These are phyloP conservation scores for Brachionichthys hirsutus DNA, from an alignment of 2,113 vertebrate genomes.

Conservation along the genomic window DNA sequence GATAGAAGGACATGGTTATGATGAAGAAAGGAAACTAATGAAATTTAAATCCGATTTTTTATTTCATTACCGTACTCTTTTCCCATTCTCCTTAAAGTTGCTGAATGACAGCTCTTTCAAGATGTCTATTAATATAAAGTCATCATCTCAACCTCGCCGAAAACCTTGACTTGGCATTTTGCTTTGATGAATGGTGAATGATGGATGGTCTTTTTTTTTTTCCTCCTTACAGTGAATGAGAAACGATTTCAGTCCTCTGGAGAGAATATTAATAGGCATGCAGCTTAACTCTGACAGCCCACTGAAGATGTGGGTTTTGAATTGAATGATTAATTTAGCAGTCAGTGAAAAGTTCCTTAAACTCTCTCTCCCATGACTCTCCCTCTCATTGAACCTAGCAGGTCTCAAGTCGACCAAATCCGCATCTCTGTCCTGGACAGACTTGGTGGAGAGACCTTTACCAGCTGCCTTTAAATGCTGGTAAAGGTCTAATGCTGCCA, in stretches of 20 bases:
- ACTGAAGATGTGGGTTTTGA: conserved; percentile 63
- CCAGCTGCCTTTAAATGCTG: conserved; percentile 18
- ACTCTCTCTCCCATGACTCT: too few relatives aligned
- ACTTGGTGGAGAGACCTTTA: not conserved
- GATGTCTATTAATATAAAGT: conserved; percentile 56
- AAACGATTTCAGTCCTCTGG: conserved; percentile 48
- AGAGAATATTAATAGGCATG: conserved; percentile 71
- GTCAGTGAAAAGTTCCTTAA: conserved; percentile 37
- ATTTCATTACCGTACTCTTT: too few relatives aligned
- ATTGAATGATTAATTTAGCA: conserved; percentile 69
- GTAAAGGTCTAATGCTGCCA: conserved; percentile 14
- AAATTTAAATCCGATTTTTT: conserved; percentile 41
- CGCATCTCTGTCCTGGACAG: not conserved
- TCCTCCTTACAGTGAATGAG: conserved; percentile 36
- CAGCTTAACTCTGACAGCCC: conserved; percentile 67
- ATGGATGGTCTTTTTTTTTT: conserved; percentile 38
- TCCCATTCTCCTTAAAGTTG: conserved; percentile 23
- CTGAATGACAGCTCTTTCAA: conserved; percentile 48
- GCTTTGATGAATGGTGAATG: conserved; percentile 57
- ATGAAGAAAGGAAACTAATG: conserved; percentile 21
- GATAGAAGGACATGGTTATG: conserved; percentile 25
- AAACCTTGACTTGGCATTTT: conserved; percentile 39
- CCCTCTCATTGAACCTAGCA: too few relatives aligned
- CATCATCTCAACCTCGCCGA: conserved; percentile 28
- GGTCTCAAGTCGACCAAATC: too few relatives aligned